Evolutionary conservation across 2,888 invertebrate genomes (phyloP).

Genomic region (Plemyria rubiginata): DNA sequence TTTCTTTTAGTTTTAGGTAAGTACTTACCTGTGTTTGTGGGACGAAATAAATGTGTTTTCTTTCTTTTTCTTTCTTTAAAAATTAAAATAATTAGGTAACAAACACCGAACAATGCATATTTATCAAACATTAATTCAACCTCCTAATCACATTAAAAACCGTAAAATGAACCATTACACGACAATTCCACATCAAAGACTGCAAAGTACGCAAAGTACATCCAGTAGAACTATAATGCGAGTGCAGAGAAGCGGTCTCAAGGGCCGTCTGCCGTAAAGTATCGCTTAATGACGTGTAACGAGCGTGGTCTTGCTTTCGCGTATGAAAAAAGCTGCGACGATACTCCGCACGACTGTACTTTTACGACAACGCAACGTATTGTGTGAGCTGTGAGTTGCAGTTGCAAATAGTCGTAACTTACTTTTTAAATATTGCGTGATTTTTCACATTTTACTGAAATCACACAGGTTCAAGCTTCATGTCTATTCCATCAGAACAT

Average conservation of each 20-base stretch:
- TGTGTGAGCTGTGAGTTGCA: constrained; percentile 3
- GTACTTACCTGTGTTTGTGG: no score
- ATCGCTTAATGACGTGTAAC: constrained; percentile 85
- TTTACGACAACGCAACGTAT: constrained; percentile 4
- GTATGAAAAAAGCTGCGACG: constrained; percentile 59
- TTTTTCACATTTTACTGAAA: no score
- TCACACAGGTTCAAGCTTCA: no score
- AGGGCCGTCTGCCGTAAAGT: constrained; percentile 84
- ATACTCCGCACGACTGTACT: constrained; percentile 30
- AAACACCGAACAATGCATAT: no score
- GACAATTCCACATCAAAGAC: constrained; percentile 41
- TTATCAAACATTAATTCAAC: neutral
- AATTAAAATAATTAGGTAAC: no score
- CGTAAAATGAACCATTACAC: constrained; percentile 28
- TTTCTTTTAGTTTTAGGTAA: no score
- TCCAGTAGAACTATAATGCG: constrained; percentile 54
- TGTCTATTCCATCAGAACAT: no score
- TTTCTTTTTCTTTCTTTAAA: no score
- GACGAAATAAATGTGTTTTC: no score
- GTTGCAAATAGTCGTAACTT: neutral
- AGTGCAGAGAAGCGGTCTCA: constrained; percentile 75
- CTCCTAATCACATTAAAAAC: constrained; percentile 21
- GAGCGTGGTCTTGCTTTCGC: constrained; percentile 72
- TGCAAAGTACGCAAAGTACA: constrained; percentile 30
- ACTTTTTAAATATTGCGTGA: neutral